phyloP scores from a whole-genome alignment of 2,797 vertebrate species.

The Coreius guichenoti region DNA sequence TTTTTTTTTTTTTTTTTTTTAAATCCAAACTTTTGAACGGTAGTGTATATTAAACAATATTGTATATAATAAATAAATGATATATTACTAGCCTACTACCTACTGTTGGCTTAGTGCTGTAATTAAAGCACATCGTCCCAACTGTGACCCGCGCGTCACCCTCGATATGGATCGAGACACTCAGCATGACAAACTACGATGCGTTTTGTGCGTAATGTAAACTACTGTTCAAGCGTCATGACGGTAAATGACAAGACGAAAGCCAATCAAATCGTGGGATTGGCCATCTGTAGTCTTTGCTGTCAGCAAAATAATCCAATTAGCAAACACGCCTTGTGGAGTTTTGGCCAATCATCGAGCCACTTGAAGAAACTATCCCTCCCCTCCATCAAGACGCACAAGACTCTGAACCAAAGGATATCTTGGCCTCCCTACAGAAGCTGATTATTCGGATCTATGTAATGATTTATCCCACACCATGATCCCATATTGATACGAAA shows the following conservation, averaged over 20 bases:
- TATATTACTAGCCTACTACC: neutral
- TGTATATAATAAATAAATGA: neutral
- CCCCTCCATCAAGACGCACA: slow-evolving; percentile 82
- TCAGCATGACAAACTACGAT: neutral
- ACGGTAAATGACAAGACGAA: slow-evolving; percentile 38
- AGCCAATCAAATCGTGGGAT: slow-evolving; percentile 69
- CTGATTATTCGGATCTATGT: slow-evolving; percentile 71
- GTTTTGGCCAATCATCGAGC: slow-evolving; percentile 70
- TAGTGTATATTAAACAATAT: neutral
- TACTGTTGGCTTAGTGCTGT: neutral
- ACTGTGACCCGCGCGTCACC: neutral
- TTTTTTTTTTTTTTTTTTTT: no score
- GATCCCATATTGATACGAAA: slow-evolving; percentile 44
- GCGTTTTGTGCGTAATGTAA: neutral
- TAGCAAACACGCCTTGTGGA: slow-evolving; percentile 38
- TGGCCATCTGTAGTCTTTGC: slow-evolving; percentile 69
- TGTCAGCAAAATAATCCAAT: slow-evolving; percentile 72
- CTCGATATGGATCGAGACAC: neutral
- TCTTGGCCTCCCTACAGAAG: slow-evolving; percentile 82
- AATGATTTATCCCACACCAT: slow-evolving; percentile 41
- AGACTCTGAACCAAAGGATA: slow-evolving; percentile 84
- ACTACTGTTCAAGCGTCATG: slow-evolving; percentile 16
- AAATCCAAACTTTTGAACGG: neutral
- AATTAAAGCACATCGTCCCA: neutral
- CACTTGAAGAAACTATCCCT: slow-evolving; percentile 76